Base-by-base conservation (phyloP, 2,888 invertebrate species). In the Linnaemya tessellans region DNA sequence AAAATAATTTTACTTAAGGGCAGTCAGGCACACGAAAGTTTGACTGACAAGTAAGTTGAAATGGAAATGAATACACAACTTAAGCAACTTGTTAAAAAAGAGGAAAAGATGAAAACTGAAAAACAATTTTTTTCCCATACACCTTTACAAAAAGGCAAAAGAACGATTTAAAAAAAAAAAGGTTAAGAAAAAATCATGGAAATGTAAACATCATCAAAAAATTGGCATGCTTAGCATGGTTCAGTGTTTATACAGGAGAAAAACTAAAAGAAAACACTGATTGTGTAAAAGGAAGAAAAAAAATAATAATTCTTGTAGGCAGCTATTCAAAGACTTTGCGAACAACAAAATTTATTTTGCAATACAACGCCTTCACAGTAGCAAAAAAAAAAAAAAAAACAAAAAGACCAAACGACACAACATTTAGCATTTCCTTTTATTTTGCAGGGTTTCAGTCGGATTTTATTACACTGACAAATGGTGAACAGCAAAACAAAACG, bases 381-480 rank as follows among this genome's bases (percentile, higher is more conserved):
- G 56, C 56, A 70, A 51, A 18, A n/a, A n/a, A n/a, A n/a, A n/a
- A n/a, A n/a, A n/a, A n/a, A n/a, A n/a, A n/a, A n/a, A n/a, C n/a
- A n/a, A n/a, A n/a, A n/a, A 58, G 22, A 43, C 18, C 41, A 10
- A 43, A 25, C 41, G 20, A 56, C 56, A 77, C 56, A 78, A 54
- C 58, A 58, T 71, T 58, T 49, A 58, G 71, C 58, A 83, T 78
- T 83, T 83, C 43, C 58, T 20, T 51, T 51, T 35, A 41, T 73
- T 73, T 65, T 60, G 43, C n/a, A 54, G n/a, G 79, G 80, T 74
- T 80, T 73, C 84, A 83, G 84, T 65, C 84, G 81, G 82, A 80
- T 87, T 87, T 87, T 87, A 87, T 87, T 86, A 75, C 87, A 85
- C 87, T 87, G 87, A 87, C 86, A 87, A 87, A 87, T 87, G 84